A percentile compares a stretch with the other conserved stretches of the same genome.
Evolutionary conservation across 2,113 vertebrate species (phyloP).

Genomic region (Okapia johnstoni): DNA sequence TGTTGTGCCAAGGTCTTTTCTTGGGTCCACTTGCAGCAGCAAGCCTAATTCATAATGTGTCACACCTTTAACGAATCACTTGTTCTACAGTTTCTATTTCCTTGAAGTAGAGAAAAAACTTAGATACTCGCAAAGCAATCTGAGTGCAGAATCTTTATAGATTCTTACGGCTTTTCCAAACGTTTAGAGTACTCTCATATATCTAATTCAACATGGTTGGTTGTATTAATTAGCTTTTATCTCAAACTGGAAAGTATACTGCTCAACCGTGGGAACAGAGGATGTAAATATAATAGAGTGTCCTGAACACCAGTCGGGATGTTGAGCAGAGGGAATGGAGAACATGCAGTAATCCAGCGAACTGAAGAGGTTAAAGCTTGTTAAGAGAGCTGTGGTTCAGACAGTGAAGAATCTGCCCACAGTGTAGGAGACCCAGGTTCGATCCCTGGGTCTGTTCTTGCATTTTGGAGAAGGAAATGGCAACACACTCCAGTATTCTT

Average conservation of each 20-base stretch:
- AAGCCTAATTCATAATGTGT: neutral
- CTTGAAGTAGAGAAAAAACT: neutral
- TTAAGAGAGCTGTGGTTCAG: neutral
- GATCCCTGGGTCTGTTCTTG: no score
- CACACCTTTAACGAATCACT: neutral
- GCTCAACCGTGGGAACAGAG: neutral
- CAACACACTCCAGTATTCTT: no score
- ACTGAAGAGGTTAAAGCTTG: neutral
- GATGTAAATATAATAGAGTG: neutral
- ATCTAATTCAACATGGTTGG: neutral
- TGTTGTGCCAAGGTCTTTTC: neutral
- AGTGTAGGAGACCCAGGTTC: neutral
- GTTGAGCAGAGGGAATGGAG: neutral
- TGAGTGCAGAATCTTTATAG: neutral
- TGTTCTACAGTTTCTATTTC: neutral
- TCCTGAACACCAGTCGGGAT: neutral
- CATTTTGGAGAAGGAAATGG: no score
- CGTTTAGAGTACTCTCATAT: neutral
- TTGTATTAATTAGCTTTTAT: conserved; percentile 12
- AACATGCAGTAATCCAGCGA: neutral
- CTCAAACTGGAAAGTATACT: neutral
- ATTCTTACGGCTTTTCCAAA: neutral
- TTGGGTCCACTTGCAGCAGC: neutral
- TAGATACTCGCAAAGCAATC: neutral
- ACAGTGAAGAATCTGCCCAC: neutral